A percentile compares a stretch with the other conserved stretches of the same genome.
These are phyloP conservation scores for Myoxocephalus aenaeus DNA, from an alignment of 2,797 vertebrate genomes.

Conservation along the genomic window DNA sequence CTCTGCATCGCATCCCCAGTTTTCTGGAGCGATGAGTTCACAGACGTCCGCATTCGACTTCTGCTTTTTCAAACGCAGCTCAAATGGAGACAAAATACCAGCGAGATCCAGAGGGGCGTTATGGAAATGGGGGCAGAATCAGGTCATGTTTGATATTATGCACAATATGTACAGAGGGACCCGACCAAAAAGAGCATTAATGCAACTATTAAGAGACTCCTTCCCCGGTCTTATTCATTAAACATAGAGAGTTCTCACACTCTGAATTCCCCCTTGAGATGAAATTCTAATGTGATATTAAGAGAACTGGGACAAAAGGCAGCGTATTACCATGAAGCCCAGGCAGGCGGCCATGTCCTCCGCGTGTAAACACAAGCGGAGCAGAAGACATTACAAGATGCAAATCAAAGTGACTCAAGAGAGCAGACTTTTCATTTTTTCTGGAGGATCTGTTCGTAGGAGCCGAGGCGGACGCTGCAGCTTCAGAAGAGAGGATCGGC, in stretches of 20 bases:
- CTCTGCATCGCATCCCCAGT: background rate
- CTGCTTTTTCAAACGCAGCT: slow-evolving; percentile 56
- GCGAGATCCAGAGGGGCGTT: slow-evolving; percentile 74
- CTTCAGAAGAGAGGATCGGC: slow-evolving; percentile 62
- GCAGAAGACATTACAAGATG: slow-evolving; percentile 34
- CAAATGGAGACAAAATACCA: slow-evolving; percentile 77
- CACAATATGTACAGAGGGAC: slow-evolving; percentile 59
- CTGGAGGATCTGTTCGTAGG: slow-evolving; percentile 26
- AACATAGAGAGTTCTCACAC: slow-evolving; percentile 74
- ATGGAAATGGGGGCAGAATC: slow-evolving; percentile 70
- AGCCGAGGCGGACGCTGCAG: slow-evolving; percentile 57
- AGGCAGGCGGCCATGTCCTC: slow-evolving; percentile 48
- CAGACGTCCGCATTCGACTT: slow-evolving; percentile 46
- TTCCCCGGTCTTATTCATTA: slow-evolving; percentile 72
- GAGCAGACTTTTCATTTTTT: slow-evolving; percentile 13
- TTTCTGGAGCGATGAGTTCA: slow-evolving; percentile 24
- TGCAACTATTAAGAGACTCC: slow-evolving; percentile 59
- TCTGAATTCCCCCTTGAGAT: slow-evolving; percentile 70
- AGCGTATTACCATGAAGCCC: slow-evolving; percentile 63
- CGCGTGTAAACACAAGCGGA: slow-evolving; percentile 50
- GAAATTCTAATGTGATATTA: slow-evolving; percentile 84
- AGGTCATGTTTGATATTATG: slow-evolving; percentile 81
- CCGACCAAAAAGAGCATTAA: slow-evolving; percentile 52
- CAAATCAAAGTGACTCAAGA: slow-evolving; percentile 39
- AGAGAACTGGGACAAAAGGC: slow-evolving; percentile 74